Evolutionary conservation across 2,888 invertebrate species (phyloP).

Genomic region (Pseudococcus viburni): DNA sequence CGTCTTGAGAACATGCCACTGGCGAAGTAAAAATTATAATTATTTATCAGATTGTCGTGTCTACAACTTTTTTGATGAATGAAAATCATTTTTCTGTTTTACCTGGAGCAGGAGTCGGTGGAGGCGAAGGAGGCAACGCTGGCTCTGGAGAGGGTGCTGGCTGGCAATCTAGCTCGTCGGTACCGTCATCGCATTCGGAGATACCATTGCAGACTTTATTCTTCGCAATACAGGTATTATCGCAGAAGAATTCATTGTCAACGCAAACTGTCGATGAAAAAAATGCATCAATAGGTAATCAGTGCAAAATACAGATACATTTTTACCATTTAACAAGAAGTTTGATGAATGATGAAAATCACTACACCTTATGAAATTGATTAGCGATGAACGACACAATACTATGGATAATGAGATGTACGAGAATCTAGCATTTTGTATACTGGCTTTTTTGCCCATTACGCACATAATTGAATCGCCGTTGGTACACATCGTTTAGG

Average conservation of each 20-base stretch:
- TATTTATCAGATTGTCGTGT: not conserved
- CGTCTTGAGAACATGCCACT: not conserved
- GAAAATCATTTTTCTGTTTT: not conserved
- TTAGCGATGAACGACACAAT: too few species aligned
- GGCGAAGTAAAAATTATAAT: not conserved
- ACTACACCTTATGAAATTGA: too few species aligned
- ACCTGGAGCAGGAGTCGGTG: not conserved
- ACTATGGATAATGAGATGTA: too few species aligned
- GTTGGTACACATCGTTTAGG: not conserved
- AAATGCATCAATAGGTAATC: too few species aligned
- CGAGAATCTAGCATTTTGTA: too few species aligned
- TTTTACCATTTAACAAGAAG: too few species aligned
- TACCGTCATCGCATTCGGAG: not conserved
- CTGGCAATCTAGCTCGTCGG: constrained; percentile 10
- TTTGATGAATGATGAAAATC: too few species aligned
- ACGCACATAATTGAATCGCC: too few species aligned
- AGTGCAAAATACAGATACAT: too few species aligned
- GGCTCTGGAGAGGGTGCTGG: too few species aligned
- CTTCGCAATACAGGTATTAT: not conserved
- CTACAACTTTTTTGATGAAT: not conserved
- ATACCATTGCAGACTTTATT: not conserved
- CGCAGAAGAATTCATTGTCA: not conserved
- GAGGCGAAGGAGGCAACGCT: not conserved
- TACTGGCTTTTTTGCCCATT: not conserved
- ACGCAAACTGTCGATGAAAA: constrained; percentile 9